Base-by-base conservation (phyloP, 2,888 invertebrate species). In the Tortrix viridana region DNA sequence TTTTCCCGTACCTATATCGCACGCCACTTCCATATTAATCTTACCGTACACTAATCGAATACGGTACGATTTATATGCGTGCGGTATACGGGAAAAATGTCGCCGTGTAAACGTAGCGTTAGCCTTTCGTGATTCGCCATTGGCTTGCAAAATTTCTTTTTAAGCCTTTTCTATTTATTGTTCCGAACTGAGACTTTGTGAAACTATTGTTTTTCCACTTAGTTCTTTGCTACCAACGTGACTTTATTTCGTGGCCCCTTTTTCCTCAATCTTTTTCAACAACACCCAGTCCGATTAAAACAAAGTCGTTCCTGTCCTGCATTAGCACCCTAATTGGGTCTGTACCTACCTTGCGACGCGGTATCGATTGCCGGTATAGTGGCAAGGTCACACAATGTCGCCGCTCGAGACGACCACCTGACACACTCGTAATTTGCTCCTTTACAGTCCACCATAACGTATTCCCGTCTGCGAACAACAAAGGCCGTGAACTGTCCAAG, bases 331-430 rank as follows among this genome's bases (percentile, higher is more conserved):
- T 54, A 54, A 48, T 60, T 53, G 12, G 32, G 32, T 9, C 19
- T 56, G 16, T 41, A 23, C 44, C 16, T 49, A 44, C 52, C 60
- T n/a, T 38, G 67, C 76, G 75, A 72, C 79, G 78, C 73, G 73
- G 74, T 86, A 85, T 87, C 80, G 88, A 86, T 87, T 84, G 70
- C 70, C 67, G 7, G 32, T 32, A 32, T 32, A 67, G 71, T 70
- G 68, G 69, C 86, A 86, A 87, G 86, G 86, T 86, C 85, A 76
- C 67, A 54, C 72, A 74, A 72, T 74, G 80, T 75, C 77, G 72
- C 67, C 67, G 66, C 60, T 59, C 48, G 41, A 62, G 56, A 60
- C 60, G 63, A 22, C 63, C 47, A 41, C 22, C 41, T 53, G 53
- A 53, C 41, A 53, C 23, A 18, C 43, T 37, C 38, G 20, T 46